Percentiles rank a stretch among this genome's conserved stretches.
phyloP scores from a whole-genome alignment of 64 coral and sea anemone species.

The Dendronephthya gigantea region DNA sequence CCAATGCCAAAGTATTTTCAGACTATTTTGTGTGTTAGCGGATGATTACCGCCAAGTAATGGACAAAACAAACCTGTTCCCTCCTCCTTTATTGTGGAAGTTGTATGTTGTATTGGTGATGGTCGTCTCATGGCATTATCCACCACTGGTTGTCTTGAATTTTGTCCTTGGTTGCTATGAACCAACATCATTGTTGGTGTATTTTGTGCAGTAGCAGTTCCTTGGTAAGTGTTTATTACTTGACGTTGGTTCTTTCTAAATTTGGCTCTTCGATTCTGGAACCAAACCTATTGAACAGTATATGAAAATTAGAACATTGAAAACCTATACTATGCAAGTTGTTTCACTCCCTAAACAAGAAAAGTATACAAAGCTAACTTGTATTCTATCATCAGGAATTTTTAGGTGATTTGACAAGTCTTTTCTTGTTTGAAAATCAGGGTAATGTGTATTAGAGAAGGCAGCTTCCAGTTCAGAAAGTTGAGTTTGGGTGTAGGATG shows the following conservation, averaged over 20 bases:
- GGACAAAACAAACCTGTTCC: background rate
- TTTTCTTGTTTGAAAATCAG: constrained; percentile 12
- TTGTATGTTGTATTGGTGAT: background rate
- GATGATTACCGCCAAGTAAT: too few relatives aligned
- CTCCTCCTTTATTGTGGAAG: background rate
- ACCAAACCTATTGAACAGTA: background rate
- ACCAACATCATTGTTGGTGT: background rate
- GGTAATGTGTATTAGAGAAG: background rate
- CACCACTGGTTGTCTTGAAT: background rate
- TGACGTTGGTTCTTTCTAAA: background rate
- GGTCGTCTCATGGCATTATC: background rate
- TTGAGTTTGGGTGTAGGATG: background rate
- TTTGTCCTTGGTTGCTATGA: background rate
- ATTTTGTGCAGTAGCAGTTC: background rate
- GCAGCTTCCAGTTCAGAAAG: background rate
- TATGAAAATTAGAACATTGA: too few relatives aligned
- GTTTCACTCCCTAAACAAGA: too few relatives aligned
- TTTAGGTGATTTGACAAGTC: background rate
- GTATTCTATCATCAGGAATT: constrained; percentile 15
- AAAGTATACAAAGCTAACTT: too few relatives aligned
- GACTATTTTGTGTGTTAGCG: too few relatives aligned
- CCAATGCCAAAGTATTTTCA: too few relatives aligned
- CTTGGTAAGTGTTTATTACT: background rate
- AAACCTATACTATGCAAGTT: too few relatives aligned
- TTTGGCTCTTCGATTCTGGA: constrained; percentile 8